These are phyloP conservation scores for Herpetotheres cachinnans DNA, from an alignment of 2,113 vertebrate genomes.

Conservation along the genomic window DNA sequence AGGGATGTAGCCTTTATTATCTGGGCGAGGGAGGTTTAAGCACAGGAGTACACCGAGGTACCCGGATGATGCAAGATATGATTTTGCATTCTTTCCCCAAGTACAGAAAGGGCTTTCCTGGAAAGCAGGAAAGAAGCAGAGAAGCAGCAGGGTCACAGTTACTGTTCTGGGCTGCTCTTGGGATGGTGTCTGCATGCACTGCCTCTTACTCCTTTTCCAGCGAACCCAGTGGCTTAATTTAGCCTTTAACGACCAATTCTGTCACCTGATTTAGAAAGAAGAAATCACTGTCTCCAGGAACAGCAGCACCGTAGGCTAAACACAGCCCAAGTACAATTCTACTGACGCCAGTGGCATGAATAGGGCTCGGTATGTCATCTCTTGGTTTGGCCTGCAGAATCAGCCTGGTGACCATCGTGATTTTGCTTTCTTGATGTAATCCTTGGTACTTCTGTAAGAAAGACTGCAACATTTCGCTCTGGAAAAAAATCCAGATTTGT, in stretches of 20 bases:
- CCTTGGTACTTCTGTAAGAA: not conserved
- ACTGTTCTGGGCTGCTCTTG: not conserved
- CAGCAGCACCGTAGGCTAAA: not conserved
- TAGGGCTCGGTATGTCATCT: not conserved
- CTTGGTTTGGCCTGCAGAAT: not conserved
- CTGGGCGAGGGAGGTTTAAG: not conserved
- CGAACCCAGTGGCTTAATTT: not conserved
- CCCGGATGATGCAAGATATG: not conserved
- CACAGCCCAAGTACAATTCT: not conserved
- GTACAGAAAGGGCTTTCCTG: not conserved
- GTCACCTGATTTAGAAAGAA: conserved; percentile 15
- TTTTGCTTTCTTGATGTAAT: not conserved
- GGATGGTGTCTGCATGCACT: not conserved
- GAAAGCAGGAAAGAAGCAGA: not conserved
- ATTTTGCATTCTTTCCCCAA: not conserved
- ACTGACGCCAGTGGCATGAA: not conserved
- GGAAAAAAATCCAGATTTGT: conserved; percentile 51
- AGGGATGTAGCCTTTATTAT: not conserved
- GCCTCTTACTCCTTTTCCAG: not conserved
- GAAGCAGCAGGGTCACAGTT: not conserved
- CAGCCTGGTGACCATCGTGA: not conserved
- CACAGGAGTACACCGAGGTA: accelerated
- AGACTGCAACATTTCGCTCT: not conserved
- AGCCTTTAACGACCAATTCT: not conserved
- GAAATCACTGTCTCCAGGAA: not conserved